A percentile compares a stretch with the other conserved stretches of the same genome.
Conservation (phyloP, 2,888 invertebrate species). For the Elegia similella region DNA sequence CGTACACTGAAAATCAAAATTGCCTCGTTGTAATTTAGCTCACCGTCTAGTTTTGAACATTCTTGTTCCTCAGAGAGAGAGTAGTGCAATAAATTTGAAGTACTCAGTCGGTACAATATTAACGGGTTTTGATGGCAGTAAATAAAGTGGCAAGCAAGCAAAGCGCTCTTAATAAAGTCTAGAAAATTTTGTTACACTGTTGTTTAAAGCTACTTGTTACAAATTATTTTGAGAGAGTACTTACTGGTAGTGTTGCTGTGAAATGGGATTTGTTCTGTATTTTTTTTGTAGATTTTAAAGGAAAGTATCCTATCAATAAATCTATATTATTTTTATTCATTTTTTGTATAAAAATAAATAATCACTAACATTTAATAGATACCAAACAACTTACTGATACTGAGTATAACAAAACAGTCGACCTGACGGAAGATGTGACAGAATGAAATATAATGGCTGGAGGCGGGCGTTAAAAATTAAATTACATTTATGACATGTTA, state of each 20-base stretch:
- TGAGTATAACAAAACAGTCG: background rate
- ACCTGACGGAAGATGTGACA: conserved; percentile 8
- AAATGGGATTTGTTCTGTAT: background rate
- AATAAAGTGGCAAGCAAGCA: conserved; percentile 5
- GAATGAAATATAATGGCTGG: conserved; percentile 7
- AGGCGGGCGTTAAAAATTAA: conserved; percentile 22
- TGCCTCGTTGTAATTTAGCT: background rate
- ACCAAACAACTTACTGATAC: no score
- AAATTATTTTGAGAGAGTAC: background rate
- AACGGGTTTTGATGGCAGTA: conserved; percentile 12
- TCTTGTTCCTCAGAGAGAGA: background rate
- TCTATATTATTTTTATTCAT: no score
- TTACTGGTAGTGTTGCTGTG: background rate
- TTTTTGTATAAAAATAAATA: no score
- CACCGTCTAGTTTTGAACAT: background rate
- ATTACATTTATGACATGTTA: conserved; percentile 13
- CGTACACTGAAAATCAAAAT: background rate
- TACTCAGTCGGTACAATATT: background rate
- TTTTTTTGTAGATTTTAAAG: no score
- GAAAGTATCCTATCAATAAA: no score
- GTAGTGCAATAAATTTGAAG: conserved; percentile 2
- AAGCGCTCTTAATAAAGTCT: conserved; percentile 4
- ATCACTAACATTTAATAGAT: no score
- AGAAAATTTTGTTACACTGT: conserved; percentile 3
- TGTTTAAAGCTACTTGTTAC: background rate